Evolutionary conservation across 2,888 invertebrate species (phyloP).

Genomic region (Parnassius glacialis): DNA sequence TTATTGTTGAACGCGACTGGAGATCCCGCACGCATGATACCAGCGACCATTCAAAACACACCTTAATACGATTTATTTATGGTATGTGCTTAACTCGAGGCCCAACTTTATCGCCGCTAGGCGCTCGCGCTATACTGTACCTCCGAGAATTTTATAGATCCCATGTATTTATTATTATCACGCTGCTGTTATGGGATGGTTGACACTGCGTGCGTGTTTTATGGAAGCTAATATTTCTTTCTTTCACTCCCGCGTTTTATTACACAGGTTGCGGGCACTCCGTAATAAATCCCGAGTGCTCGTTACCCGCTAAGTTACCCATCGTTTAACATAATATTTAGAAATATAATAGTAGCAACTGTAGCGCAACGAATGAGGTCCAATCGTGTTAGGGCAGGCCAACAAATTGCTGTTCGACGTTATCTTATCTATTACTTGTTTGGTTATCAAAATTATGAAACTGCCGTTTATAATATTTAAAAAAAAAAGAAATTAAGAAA

Average conservation of each 20-base stretch:
- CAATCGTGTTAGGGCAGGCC: conserved; percentile 41
- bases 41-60: conserved; percentile 59
- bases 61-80: conserved; percentile 75
- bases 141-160: conserved; percentile 61
- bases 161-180: conserved; percentile 59
- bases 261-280: conserved; percentile 41
- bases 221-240: conserved; percentile 61
- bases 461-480: conserved; percentile 54
- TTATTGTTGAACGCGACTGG: conserved; percentile 60
- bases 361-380: conserved; percentile 39
- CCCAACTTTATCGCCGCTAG: conserved; percentile 51
- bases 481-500: conserved; percentile 56
- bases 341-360: conserved; percentile 39
- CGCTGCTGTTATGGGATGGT: conserved; percentile 53
- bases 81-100: conserved; percentile 57
- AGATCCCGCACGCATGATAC: conserved; percentile 63
- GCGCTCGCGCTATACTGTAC: conserved; percentile 41
- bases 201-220: conserved; percentile 60
- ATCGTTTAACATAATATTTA: conserved; percentile 34
- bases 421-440: conserved; percentile 68
- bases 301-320: conserved; percentile 30
- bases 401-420: conserved; percentile 56
- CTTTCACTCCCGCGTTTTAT: conserved; percentile 59
- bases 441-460: conserved; percentile 63
- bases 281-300: conserved; percentile 42